Base-by-base conservation (phyloP, 2,113 vertebrate genomes). In the Todiramphus chloris region DNA sequence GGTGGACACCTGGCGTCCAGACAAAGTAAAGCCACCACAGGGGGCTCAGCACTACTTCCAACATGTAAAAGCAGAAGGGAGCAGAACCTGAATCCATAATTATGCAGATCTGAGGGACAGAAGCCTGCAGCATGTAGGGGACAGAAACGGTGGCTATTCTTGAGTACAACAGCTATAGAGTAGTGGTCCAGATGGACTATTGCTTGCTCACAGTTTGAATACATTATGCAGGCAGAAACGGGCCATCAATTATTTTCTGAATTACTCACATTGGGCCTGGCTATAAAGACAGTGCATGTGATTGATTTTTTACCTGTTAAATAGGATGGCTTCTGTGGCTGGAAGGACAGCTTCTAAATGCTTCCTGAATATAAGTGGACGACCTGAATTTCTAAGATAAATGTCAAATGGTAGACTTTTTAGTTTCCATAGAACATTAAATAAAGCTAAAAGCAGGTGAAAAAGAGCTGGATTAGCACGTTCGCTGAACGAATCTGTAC, bases 301-400 rank as follows among this genome's bases (percentile, higher is more conserved):
- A 93, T 78, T 70, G 68, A 87, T 87, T 84, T 84, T 90, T 87
- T 67, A 87, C 7, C 55, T 83, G 35, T 46, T 81, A 85, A 87
- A 51, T 16, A 53, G 64, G 28, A 27, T 48, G 60, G 46, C 15
- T 58, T 59, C 63, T 0, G 3, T 53, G 80, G 44, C 69, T 35
- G 59, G 58, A 87, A 81, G 55, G 67, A 88, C 59, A 88, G 33
- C 67, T 83, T 92, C 82, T 60, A 69, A 92, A 80, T n/a, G 51
- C 44, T 86, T 66, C 63, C 79, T 50, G 59, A 79, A 51, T 43
- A 63, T 8, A 17, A 82, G 56, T 7, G 23, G 24, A 50, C 90
- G 95, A 90, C 63, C 50, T 33, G 76, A 83, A 66, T 80, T 69
- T 83, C 72, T 80, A 58, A 73, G 50, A 66, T 62, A 83, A 95